These are phyloP conservation scores for Chaetops frenatus DNA, from an alignment of 2,113 vertebrate species.

Conservation along the genomic window DNA sequence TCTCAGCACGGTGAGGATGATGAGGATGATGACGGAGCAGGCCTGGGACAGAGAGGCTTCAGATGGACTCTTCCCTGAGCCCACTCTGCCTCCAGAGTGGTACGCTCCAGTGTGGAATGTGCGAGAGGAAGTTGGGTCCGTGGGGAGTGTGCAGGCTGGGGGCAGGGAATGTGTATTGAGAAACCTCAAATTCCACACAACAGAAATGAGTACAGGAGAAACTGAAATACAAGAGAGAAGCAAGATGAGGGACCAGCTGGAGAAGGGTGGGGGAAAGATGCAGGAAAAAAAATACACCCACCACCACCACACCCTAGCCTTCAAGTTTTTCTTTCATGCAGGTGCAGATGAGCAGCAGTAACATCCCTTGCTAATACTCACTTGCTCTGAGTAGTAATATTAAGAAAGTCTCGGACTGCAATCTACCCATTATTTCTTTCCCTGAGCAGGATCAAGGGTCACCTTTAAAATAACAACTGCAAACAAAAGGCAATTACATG, in stretches of 20 bases:
- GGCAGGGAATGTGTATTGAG: slow-evolving; percentile 37
- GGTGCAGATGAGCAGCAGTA: slow-evolving; percentile 26
- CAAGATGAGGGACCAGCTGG: slow-evolving; percentile 32
- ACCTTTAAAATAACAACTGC: slow-evolving; percentile 39
- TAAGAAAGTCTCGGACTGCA: background rate
- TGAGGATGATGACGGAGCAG: background rate
- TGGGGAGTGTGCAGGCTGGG: slow-evolving; percentile 29
- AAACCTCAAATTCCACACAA: slow-evolving; percentile 60
- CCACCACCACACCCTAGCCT: background rate
- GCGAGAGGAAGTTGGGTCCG: slow-evolving; percentile 61
- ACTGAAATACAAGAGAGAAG: slow-evolving; percentile 44
- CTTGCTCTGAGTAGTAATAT: background rate
- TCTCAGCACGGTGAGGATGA: background rate
- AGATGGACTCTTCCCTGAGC: slow-evolving; percentile 68
- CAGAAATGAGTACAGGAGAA: slow-evolving; percentile 39
- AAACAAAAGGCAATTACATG: background rate
- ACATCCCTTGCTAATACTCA: background rate
- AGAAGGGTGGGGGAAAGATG: background rate
- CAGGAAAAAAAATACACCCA: slow-evolving; percentile 26
- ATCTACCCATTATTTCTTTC: slow-evolving; percentile 6
- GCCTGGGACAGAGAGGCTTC: slow-evolving; percentile 11
- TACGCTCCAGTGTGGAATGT: slow-evolving; percentile 64
- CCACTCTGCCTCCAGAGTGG: slow-evolving; percentile 29
- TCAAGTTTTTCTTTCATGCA: slow-evolving; percentile 8
- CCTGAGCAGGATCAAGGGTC: background rate